These are phyloP conservation scores for Trachops cirrhosus DNA, from an alignment of 2,797 vertebrate genomes.

Conservation along the genomic window DNA sequence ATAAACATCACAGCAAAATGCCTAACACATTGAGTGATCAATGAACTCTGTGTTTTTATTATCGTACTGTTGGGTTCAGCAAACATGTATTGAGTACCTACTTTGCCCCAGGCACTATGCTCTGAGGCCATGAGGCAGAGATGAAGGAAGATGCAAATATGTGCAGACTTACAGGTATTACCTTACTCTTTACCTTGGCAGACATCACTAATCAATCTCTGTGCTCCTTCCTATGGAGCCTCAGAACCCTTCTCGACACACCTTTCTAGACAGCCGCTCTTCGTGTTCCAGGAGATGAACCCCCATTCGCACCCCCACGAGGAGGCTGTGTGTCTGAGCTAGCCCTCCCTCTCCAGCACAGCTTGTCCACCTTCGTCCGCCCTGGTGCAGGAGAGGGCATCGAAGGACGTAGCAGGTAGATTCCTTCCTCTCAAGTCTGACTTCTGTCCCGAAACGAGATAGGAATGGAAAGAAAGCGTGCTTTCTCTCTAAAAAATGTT, in stretches of 20 bases:
- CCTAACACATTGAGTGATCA: neutral
- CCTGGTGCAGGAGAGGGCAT: neutral
- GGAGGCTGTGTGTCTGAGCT: neutral
- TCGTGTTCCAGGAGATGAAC: neutral
- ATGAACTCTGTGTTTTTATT: neutral
- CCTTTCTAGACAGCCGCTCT: neutral
- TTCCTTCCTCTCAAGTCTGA: neutral
- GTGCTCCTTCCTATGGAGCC: neutral
- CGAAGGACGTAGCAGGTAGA: neutral
- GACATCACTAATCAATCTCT: neutral
- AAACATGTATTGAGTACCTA: neutral
- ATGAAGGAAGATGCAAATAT: neutral
- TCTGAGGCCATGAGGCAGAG: neutral
- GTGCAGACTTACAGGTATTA: accelerated
- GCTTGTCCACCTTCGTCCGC: neutral
- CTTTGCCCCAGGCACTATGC: neutral
- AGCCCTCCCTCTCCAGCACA: neutral
- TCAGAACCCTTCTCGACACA: neutral
- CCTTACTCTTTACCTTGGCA: neutral
- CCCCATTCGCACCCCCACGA: neutral
- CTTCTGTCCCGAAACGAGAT: neutral
- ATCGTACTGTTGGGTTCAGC: neutral
- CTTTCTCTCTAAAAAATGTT: neutral
- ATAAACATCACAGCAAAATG: neutral
- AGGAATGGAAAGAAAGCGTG: neutral